These are phyloP conservation scores for Poecilobothrus nobilitatus DNA, from an alignment of 2,888 invertebrate genomes.

Conservation along the genomic window DNA sequence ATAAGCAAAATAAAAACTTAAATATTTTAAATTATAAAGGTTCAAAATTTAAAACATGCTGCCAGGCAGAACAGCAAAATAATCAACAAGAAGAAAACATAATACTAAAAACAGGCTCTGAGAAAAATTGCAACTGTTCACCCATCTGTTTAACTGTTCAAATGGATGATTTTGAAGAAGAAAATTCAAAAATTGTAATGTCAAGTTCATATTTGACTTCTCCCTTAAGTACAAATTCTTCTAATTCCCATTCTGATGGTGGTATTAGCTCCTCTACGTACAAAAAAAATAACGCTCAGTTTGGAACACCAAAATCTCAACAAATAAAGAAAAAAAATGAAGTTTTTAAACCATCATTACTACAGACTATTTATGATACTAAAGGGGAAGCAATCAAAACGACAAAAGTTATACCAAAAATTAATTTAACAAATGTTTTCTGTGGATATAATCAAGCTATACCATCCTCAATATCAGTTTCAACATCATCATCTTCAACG, in stretches of 20 bases:
- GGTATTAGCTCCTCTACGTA: background rate
- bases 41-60: background rate
- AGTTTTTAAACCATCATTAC: slow-evolving; percentile 13
- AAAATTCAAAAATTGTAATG: slow-evolving; percentile 8
- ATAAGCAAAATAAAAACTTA: slow-evolving; percentile 15
- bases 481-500: slow-evolving; percentile 22
- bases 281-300: slow-evolving; percentile 18
- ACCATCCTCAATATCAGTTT: slow-evolving; percentile 13
- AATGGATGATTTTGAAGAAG: slow-evolving; percentile 15
- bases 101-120: background rate
- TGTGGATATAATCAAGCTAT: slow-evolving; percentile 23
- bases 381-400: background rate
- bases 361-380: slow-evolving; percentile 13
- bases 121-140: background rate
- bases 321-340: slow-evolving; percentile 13
- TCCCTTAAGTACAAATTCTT: background rate
- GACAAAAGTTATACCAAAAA: slow-evolving; percentile 35
- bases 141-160: background rate
- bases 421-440: slow-evolving; percentile 41
- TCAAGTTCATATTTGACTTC: slow-evolving; percentile 16
- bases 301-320: slow-evolving; percentile 27
- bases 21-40: background rate
- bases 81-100: background rate
- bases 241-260: background rate
- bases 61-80: too few relatives aligned